phyloP scores from a whole-genome alignment of 1,140 invertebrate genomes.

The Bombus balteatus region DNA sequence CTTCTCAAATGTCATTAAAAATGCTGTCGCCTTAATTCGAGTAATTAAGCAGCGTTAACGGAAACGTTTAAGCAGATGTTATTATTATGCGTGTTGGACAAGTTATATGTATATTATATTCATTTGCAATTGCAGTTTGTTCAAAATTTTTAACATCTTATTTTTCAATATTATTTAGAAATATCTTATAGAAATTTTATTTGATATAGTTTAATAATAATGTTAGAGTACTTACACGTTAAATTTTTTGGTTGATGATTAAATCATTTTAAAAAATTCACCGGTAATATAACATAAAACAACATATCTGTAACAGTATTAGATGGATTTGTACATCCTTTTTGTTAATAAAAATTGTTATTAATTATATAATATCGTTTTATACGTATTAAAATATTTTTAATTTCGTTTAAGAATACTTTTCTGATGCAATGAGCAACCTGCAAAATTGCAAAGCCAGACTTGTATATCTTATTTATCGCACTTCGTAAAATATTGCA shows the following conservation, averaged over 20 bases:
- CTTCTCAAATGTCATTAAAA: conserved; percentile 1
- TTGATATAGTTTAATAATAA: not conserved
- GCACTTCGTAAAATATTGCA: not conserved
- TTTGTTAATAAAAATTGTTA: not conserved
- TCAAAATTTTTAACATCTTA: not conserved
- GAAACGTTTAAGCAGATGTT: not conserved
- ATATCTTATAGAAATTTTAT: not conserved
- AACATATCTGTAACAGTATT: too few species aligned
- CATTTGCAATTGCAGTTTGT: not conserved
- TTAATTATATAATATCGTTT: not conserved
- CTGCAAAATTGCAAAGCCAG: not conserved
- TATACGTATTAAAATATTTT: not conserved
- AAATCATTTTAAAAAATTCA: not conserved
- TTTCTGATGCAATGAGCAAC: not conserved
- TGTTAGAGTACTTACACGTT: not conserved
- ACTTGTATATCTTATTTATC: not conserved
- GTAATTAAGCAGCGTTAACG: not conserved
- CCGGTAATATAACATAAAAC: not conserved
- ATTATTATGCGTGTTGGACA: not conserved
- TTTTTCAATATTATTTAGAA: not conserved
- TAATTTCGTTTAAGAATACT: not conserved
- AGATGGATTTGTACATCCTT: too few species aligned
- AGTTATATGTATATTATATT: not conserved
- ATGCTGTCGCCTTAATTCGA: not conserved
- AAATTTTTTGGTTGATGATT: not conserved